Evolutionary conservation across 2,797 vertebrate species (phyloP).

Genomic region (Sciaenops ocellatus): DNA sequence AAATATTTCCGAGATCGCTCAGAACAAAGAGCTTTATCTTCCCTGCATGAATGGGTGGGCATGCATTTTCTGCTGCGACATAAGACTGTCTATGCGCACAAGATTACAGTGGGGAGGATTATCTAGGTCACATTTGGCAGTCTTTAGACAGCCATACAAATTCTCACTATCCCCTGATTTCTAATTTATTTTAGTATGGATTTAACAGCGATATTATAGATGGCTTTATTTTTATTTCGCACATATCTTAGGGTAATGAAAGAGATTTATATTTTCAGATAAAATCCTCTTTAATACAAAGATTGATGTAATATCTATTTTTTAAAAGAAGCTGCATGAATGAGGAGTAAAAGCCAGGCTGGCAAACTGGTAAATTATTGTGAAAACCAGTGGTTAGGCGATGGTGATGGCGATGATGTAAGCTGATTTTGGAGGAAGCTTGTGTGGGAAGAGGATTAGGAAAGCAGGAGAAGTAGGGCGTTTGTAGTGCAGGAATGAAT

Average conservation of each 20-base stretch:
- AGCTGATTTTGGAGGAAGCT: constrained; percentile 34
- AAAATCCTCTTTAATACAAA: neutral
- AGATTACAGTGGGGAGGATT: constrained; percentile 65
- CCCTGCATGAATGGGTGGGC: neutral
- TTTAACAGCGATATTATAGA: neutral
- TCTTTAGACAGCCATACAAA: constrained; percentile 42
- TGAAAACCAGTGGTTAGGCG: neutral
- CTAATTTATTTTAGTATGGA: neutral
- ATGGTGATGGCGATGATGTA: neutral
- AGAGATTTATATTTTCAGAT: neutral
- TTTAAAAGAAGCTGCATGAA: neutral
- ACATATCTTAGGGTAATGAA: neutral
- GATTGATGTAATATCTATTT: neutral
- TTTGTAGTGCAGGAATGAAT: constrained; percentile 26
- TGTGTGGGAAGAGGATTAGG: constrained; percentile 44
- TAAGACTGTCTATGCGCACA: constrained; percentile 40
- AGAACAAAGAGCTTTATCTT: neutral
- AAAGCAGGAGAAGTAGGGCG: no score
- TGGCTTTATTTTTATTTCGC: neutral
- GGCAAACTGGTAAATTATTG: neutral
- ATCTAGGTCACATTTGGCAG: constrained; percentile 71
- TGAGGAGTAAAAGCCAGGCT: neutral
- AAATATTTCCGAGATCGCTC: neutral
- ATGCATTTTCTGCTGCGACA: constrained; percentile 55
- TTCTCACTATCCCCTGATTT: neutral